Base-by-base conservation (phyloP, 2,888 invertebrate species). In the Drosophila paramelanica region DNA sequence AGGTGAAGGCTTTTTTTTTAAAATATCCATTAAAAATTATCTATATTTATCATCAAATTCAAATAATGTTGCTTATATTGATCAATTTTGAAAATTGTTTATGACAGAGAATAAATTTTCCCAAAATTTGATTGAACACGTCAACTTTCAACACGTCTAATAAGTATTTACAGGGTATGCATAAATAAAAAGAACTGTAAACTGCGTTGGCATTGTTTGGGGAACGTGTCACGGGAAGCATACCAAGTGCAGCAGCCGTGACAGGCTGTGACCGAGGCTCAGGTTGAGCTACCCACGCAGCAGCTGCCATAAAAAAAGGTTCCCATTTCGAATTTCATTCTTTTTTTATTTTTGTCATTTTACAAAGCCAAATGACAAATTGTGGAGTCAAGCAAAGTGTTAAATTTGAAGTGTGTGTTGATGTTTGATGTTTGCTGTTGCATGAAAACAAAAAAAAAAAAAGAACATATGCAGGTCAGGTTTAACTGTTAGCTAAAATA, bases 391-490 rank as follows among this genome's bases (percentile, higher is more conserved):
- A 51, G 46, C 46, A 51, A 53, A 67, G 67, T 70, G 68, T 66
- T 61, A 57, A 57, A 59, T 61, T 64, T 33, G 36, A 23, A 14
- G 33, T 62, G 31, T 31, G 7, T 31, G 7, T 31, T 31, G 7
- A 8, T 27, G 69, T 31, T 31, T 31, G 7, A 8, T 27, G 69
- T 31, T 58, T 55, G 27, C 56, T 59, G 31, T 70, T 45, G 66
- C 62, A 62, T 77, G 77, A 88, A 81, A 83, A 84, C 8, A 31
- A 31, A 1, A 31, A 31, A 7, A 27, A 27, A 3, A 53, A 20
- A 2, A 27, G 6, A 27, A 27, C 27, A 81, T 79, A 85, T 88
- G 88, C 85, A 73, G 77, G 69, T 84, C 82, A 71, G 60, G 67
- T 76, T 57, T 25, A 47, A 55, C 81, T 59, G 67, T 58, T 62